These are phyloP conservation scores for Odontocolon sp. DNA, from an alignment of 2,888 invertebrate genomes.

Conservation along the genomic window DNA sequence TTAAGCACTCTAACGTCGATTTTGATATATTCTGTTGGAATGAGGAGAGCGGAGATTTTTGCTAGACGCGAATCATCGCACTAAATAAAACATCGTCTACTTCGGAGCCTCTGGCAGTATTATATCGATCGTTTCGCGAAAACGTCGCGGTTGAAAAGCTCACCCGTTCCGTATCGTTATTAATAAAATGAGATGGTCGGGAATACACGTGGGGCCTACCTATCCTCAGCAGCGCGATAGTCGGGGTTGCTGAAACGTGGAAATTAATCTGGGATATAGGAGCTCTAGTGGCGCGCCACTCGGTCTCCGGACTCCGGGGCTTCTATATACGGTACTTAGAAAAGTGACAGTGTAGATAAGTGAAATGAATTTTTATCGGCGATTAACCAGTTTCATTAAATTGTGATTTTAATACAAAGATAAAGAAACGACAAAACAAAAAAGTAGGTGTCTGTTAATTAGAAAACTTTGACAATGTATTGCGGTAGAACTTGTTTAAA, in stretches of 20 bases:
- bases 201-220: conserved; percentile 11
- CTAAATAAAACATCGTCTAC: conserved; percentile 39
- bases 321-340: background rate
- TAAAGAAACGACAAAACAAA: background rate
- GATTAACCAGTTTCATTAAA: background rate
- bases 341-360: conserved; percentile 6
- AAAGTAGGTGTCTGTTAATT: background rate
- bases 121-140: conserved; percentile 9
- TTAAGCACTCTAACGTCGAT: background rate
- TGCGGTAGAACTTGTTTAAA: background rate
- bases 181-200: conserved; percentile 37
- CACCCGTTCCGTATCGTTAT: conserved; percentile 10
- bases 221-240: conserved; percentile 11
- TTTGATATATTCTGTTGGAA: background rate
- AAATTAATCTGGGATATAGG: conserved; percentile 41
- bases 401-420: background rate
- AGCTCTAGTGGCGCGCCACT: conserved; percentile 3
- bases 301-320: background rate
- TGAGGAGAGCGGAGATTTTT: background rate
- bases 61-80: conserved; percentile 3
- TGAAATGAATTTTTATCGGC: background rate
- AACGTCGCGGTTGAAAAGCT: conserved; percentile 5
- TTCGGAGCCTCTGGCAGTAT: background rate
- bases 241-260: conserved; percentile 16
- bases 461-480: background rate